Conservation (phyloP, 2,113 vertebrate genomes). For the Pelecanus crispus region DNA sequence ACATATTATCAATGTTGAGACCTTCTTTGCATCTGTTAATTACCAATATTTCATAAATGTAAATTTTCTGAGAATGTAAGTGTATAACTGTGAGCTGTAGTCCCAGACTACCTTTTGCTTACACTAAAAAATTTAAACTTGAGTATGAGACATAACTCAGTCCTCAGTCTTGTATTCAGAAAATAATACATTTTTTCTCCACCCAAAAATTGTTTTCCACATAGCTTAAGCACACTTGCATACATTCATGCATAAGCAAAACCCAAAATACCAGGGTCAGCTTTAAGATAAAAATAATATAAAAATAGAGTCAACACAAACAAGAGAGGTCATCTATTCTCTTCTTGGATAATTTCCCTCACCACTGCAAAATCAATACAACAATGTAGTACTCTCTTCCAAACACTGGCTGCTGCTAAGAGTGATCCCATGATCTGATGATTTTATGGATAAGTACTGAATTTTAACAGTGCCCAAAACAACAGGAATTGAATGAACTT, state of each 20-base stretch:
- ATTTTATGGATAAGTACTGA: neutral
- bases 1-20: neutral
- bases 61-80: neutral
- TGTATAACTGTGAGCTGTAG: neutral
- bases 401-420: neutral
- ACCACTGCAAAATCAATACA: neutral
- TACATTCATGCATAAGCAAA: neutral
- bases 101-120: neutral
- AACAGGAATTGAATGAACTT: neutral
- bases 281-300: neutral
- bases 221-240: neutral
- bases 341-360: neutral
- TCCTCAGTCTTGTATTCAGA: neutral
- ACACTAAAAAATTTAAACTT: neutral
- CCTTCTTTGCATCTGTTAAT: neutral
- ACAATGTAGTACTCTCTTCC: neutral
- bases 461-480: neutral
- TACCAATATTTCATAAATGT: neutral
- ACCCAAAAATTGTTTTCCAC: neutral
- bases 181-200: neutral
- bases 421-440: neutral
- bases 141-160: neutral
- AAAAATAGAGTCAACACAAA: neutral
- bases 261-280: neutral
- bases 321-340: neutral